phyloP scores from a whole-genome alignment of 2,113 vertebrate species.

The Nesoenas mayeri region DNA sequence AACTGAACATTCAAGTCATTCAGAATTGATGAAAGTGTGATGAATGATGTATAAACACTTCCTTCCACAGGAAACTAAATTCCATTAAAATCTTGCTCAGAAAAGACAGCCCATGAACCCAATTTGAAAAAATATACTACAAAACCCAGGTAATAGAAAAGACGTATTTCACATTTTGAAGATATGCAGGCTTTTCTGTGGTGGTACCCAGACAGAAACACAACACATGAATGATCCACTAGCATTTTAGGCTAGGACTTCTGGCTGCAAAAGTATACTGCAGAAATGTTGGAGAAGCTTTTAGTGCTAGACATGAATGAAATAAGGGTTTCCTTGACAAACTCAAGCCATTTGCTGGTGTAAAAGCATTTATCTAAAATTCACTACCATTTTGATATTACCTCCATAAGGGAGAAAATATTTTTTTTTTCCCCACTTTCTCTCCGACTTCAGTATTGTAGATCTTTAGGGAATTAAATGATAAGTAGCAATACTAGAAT shows the following conservation, averaged over 20 bases:
- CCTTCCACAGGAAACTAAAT: not conserved
- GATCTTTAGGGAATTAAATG: not conserved
- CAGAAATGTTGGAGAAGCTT: not conserved
- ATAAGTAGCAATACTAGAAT: not conserved
- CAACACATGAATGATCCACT: not conserved
- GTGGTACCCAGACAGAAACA: rapidly evolving
- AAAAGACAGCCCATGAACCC: not conserved
- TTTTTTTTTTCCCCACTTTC: not conserved
- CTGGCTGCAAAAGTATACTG: not conserved
- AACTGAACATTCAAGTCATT: not conserved
- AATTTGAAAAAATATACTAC: not conserved
- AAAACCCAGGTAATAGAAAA: not conserved
- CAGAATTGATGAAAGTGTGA: not conserved
- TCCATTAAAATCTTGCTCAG: not conserved
- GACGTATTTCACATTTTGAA: not conserved
- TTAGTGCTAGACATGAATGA: not conserved
- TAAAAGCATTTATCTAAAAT: not conserved
- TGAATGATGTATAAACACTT: not conserved
- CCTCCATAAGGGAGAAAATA: not conserved
- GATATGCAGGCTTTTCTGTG: not conserved
- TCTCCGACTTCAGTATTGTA: not conserved
- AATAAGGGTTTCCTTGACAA: not conserved
- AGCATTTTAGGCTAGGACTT: not conserved
- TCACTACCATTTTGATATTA: not conserved
- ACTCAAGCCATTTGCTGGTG: not conserved